These are phyloP conservation scores for Apteryx owenii DNA, from an alignment of 2,113 vertebrate species.

Conservation along the genomic window DNA sequence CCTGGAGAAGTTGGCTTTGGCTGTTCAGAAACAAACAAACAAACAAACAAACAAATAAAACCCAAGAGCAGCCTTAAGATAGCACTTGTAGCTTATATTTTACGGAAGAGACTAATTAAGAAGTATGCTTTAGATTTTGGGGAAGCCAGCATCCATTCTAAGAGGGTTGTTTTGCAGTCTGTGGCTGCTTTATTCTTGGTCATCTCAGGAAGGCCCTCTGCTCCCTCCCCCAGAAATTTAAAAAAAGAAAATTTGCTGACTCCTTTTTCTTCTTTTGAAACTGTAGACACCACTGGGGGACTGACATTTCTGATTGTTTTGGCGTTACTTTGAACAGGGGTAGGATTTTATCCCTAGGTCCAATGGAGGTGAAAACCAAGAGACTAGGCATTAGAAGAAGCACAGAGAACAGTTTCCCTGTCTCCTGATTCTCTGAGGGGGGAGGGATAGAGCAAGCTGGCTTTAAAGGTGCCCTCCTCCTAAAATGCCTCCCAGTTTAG, in stretches of 20 bases:
- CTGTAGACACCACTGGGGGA: background rate
- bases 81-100: background rate
- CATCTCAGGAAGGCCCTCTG: background rate
- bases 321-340: background rate
- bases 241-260: background rate
- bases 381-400: background rate
- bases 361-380: background rate
- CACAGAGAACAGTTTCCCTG: background rate
- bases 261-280: background rate
- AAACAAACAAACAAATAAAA: constrained; percentile 43
- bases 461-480: background rate
- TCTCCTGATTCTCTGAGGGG: background rate
- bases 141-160: background rate
- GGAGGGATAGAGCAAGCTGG: background rate
- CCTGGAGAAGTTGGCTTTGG: constrained; percentile 25
- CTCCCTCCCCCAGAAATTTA: background rate
- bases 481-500: background rate
- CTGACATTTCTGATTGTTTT: background rate
- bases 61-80: background rate
- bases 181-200: background rate
- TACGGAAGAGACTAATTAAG: constrained; percentile 33
- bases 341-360: background rate
- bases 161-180: background rate
- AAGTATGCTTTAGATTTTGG: background rate
- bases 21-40: constrained; percentile 20